Percentiles rank a stretch among this genome's conserved stretches.
Conservation (phyloP, 2,113 vertebrate species). For the Stictonetta naevosa region DNA sequence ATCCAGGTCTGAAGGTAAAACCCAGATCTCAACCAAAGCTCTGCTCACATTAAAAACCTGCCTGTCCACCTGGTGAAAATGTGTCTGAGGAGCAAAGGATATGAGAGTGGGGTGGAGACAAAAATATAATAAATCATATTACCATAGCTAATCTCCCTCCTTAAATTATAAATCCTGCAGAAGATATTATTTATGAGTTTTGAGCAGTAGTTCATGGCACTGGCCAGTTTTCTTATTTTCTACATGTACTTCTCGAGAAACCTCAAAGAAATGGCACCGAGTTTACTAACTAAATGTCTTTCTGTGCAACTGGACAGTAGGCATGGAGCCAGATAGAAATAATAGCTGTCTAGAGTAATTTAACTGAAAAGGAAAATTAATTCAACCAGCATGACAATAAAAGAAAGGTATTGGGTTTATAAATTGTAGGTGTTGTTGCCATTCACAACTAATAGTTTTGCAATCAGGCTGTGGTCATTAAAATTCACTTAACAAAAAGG, state of each 20-base stretch:
- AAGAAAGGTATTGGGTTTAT: neutral
- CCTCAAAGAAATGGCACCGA: conserved; percentile 3
- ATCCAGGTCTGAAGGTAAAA: conserved; percentile 36
- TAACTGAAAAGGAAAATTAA: conserved; percentile 31
- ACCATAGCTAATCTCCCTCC: neutral
- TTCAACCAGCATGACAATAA: neutral
- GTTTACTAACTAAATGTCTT: conserved; percentile 3
- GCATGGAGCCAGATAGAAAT: neutral
- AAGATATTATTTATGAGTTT: conserved; percentile 38
- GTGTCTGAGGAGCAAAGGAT: conserved; percentile 21
- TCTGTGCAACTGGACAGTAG: neutral
- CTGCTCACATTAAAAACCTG: conserved; percentile 17
- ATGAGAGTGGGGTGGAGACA: neutral
- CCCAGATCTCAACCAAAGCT: neutral
- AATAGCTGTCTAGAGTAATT: neutral
- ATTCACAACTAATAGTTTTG: neutral
- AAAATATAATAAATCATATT: conserved; percentile 37
- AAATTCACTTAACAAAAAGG: neutral
- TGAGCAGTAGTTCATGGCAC: neutral
- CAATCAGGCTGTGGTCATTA: neutral
- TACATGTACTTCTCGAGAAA: conserved; percentile 8
- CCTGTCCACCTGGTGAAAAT: conserved; percentile 38
- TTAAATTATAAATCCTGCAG: conserved; percentile 23
- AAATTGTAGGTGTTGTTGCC: neutral
- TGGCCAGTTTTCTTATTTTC: conserved; percentile 28